phyloP scores from a whole-genome alignment of 2,888 invertebrate species.

The Athrips mouffetella region DNA sequence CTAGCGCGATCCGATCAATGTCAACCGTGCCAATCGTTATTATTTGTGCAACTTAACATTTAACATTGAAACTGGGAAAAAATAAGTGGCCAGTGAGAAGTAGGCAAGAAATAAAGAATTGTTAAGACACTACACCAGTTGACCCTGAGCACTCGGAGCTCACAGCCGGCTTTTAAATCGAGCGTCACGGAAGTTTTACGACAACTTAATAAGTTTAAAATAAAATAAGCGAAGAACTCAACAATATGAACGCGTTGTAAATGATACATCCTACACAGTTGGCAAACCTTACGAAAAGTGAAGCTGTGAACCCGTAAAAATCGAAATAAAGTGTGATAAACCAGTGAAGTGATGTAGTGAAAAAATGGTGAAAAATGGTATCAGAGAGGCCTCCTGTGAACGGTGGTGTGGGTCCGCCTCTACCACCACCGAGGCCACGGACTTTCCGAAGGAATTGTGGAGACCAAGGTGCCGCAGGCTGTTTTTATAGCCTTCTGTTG shows the following conservation, averaged over 20 bases:
- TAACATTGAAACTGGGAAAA: constrained; percentile 62
- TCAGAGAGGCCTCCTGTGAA: constrained; percentile 65
- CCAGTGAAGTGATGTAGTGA: constrained; percentile 30
- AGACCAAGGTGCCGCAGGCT: constrained; percentile 73
- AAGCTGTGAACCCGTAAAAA: constrained; percentile 34
- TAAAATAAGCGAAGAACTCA: constrained; percentile 17
- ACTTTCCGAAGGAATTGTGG: constrained; percentile 78
- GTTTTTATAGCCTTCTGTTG: neutral
- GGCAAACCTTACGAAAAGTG: constrained; percentile 28
- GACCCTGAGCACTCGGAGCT: constrained; percentile 68
- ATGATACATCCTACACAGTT: constrained; percentile 25
- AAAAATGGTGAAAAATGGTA: constrained; percentile 69
- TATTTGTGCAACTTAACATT: constrained; percentile 40
- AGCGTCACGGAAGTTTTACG: constrained; percentile 25
- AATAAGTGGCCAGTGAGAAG: constrained; percentile 45
- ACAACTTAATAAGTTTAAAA: neutral
- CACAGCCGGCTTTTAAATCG: constrained; percentile 42
- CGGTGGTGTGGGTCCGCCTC: constrained; percentile 60
- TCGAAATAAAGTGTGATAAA: constrained; percentile 38
- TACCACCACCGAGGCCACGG: constrained; percentile 63
- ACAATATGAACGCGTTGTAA: constrained; percentile 28
- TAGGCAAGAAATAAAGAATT: constrained; percentile 37
- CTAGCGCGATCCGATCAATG: constrained; percentile 33
- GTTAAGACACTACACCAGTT: constrained; percentile 51
- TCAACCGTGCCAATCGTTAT: constrained; percentile 39